phyloP scores from a whole-genome alignment of 2,888 invertebrate genomes.

The Drosophila trichaetosa region DNA sequence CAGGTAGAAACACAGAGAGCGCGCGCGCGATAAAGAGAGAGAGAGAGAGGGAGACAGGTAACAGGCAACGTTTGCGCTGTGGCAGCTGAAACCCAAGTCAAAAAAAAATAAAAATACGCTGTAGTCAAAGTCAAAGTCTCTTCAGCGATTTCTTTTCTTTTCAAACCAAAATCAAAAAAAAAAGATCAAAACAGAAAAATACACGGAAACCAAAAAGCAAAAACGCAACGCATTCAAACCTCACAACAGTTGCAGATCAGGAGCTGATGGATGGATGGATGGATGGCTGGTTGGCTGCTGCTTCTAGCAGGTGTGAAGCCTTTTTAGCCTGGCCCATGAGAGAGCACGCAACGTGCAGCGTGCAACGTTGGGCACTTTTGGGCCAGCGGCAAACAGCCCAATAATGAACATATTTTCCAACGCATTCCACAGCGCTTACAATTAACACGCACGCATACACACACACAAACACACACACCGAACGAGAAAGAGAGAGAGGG shows the following conservation, averaged over 20 bases:
- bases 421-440: conserved; percentile 81
- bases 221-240: conserved; percentile 60
- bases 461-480: conserved; percentile 4
- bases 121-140: conserved; percentile 42
- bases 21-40: not conserved
- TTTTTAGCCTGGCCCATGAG: conserved; percentile 19
- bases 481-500: not conserved
- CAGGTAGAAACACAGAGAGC: conserved; percentile 48
- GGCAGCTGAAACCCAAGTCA: conserved; percentile 53
- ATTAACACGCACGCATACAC: conserved; percentile 76
- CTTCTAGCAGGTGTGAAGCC: conserved; percentile 44
- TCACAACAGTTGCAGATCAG: conserved; percentile 47
- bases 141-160: conserved; percentile 56
- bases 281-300: conserved; percentile 17
- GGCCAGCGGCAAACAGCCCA: conserved; percentile 66
- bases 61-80: conserved; percentile 27
- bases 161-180: conserved; percentile 26
- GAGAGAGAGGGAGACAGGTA: conserved; percentile 21
- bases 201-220: conserved; percentile 14
- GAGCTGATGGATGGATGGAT: conserved; percentile 43
- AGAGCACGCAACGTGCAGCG: conserved; percentile 24
- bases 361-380: conserved; percentile 31
- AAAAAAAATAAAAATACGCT: conserved; percentile 18
- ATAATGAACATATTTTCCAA: conserved; percentile 81
- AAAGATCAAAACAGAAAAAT: conserved; percentile 1